Conservation (phyloP, 2,113 vertebrate genomes). For the Mobula birostris region DNA sequence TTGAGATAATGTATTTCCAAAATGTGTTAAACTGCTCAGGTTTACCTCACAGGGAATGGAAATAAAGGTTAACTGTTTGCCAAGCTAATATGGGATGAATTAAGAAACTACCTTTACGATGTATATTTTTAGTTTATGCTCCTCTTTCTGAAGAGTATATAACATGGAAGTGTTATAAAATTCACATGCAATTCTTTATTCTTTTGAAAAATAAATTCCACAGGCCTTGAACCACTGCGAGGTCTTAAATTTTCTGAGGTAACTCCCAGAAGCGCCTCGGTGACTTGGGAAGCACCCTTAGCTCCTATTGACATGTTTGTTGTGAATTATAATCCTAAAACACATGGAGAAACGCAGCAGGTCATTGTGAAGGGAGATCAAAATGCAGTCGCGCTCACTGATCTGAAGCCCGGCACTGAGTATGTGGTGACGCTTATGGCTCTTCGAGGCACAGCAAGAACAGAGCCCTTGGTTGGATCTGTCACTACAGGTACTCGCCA, state of each 20-base stretch:
- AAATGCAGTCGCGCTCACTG: constrained; percentile 27
- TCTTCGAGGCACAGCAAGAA: constrained; percentile 23
- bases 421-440: constrained; percentile 38
- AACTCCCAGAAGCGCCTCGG: constrained; percentile 28
- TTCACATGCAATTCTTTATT: constrained; percentile 27
- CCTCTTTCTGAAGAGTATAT: background rate
- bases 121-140: background rate
- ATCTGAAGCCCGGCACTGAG: constrained; percentile 37
- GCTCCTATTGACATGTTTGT: constrained; percentile 33
- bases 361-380: constrained; percentile 37
- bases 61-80: background rate
- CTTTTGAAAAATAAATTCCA: background rate
- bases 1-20: background rate
- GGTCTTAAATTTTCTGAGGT: constrained; percentile 38
- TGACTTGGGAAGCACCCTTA: constrained; percentile 32
- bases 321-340: constrained; percentile 38
- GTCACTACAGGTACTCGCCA: constrained; percentile 38
- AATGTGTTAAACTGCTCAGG: too few species aligned
- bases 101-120: background rate
- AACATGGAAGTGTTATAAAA: background rate
- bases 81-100: background rate
- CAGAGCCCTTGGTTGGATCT: constrained; percentile 34
- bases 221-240: background rate
- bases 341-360: constrained; percentile 24
- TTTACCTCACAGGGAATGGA: background rate